These are phyloP conservation scores for Falco concolor DNA, from an alignment of 2,797 vertebrate genomes.

Conservation along the genomic window DNA sequence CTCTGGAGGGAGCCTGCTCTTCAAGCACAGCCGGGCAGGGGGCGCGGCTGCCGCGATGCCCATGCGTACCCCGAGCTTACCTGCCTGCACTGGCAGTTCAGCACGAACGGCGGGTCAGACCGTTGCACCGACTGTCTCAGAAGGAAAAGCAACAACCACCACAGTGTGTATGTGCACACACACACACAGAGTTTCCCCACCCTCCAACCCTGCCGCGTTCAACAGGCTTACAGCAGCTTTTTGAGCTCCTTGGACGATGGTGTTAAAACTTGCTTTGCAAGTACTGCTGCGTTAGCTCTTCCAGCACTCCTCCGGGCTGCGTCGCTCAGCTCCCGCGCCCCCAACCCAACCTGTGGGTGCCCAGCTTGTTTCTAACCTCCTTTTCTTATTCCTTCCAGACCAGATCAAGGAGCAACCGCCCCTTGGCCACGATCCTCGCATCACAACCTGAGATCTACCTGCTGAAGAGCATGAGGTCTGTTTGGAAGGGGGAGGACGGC, in stretches of 20 bases:
- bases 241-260: not conserved
- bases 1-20: constrained; percentile 54
- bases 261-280: not conserved
- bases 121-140: not conserved
- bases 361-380: not conserved
- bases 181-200: not conserved
- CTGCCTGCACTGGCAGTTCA: accelerated
- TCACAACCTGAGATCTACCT: not conserved
- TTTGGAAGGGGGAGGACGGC: not conserved
- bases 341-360: not conserved
- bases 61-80: not conserved
- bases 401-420: not conserved
- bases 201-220: not conserved
- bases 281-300: not conserved
- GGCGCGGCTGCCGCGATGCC: not conserved
- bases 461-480: too few species aligned
- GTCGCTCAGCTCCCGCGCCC: not conserved
- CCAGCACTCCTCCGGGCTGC: not conserved
- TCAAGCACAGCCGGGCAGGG: not conserved
- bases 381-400: not conserved
- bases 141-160: not conserved
- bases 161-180: accelerated
- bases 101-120: not conserved
- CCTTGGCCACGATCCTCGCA: not conserved
- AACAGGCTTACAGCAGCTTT: not conserved